Percentiles rank a stretch among this genome's conserved stretches.
Conservation (phyloP, 30 jellyfish, hydroid and myxozoan species). For the Clytia hemisphaerica region DNA sequence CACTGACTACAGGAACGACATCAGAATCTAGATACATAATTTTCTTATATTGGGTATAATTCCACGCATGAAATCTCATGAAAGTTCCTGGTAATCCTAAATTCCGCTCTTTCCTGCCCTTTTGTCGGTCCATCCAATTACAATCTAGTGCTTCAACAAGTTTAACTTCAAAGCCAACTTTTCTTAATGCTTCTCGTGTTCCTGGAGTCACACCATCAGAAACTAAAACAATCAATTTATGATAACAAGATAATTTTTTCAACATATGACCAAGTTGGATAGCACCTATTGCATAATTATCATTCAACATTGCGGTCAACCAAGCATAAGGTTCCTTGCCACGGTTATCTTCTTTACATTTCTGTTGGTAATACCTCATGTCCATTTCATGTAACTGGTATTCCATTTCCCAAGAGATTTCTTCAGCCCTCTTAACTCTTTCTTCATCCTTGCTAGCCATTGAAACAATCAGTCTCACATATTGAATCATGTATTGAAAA, state of each 20-base stretch:
- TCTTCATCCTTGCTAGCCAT: constrained; percentile 55
- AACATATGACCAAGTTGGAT: constrained; percentile 58
- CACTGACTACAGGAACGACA: constrained; percentile 63
- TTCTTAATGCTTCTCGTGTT: constrained; percentile 54
- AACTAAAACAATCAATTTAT: constrained; percentile 79
- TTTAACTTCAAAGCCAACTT: constrained; percentile 85
- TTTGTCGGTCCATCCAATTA: constrained; percentile 93
- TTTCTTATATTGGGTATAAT: constrained; percentile 54
- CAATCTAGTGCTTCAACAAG: constrained; percentile 90
- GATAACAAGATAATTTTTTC: constrained; percentile 71
- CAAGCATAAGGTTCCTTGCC: constrained; percentile 51
- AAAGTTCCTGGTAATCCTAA: constrained; percentile 93
- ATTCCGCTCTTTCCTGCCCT: constrained; percentile 69
- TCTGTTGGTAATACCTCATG: constrained; percentile 45
- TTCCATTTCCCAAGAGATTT: constrained; percentile 48
- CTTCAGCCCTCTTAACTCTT: constrained; percentile 43
- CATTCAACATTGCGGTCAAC: constrained; percentile 97
- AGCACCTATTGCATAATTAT: constrained; percentile 91
- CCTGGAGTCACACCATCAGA: constrained; percentile 64
- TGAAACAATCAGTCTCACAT: constrained; percentile 28
- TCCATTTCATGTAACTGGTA: constrained; percentile 79
- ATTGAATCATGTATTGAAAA: constrained; percentile 38
- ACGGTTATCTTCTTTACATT: constrained; percentile 35
- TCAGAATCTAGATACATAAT: constrained; percentile 85
- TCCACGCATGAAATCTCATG: constrained; percentile 98